Percentiles rank a stretch among this genome's conserved stretches.
Conservation (phyloP, 1,140 invertebrate genomes). For the Sitophilus oryzae region DNA sequence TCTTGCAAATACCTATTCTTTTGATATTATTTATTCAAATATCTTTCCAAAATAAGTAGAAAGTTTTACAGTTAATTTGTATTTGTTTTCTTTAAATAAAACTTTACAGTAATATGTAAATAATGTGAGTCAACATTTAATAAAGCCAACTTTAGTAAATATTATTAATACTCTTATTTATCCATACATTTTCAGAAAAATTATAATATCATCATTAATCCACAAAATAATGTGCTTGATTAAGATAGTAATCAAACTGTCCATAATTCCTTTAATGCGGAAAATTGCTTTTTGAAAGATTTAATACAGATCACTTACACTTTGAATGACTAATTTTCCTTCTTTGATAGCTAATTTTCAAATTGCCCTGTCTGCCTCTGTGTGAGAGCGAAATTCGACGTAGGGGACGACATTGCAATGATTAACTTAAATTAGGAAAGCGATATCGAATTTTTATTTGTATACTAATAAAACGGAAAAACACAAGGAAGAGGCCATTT, state of each 20-base stretch:
- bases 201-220: neutral
- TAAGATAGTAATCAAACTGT: slow-evolving; percentile 2
- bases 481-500: slow-evolving; percentile 15
- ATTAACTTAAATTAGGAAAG: neutral
- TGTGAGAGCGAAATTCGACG: neutral
- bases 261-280: slow-evolving; percentile 5
- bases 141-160: too few species aligned
- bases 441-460: neutral
- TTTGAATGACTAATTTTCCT: slow-evolving; percentile 23
- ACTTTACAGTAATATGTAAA: too few species aligned
- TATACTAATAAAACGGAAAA: slow-evolving; percentile 3
- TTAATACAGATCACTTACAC: slow-evolving; percentile 10
- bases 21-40: too few species aligned
- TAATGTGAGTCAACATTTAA: too few species aligned
- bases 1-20: too few species aligned
- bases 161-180: too few species aligned
- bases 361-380: slow-evolving; percentile 6
- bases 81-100: too few species aligned
- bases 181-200: too few species aligned
- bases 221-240: neutral
- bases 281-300: slow-evolving; percentile 7
- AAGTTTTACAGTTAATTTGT: too few species aligned
- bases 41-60: too few species aligned
- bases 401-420: neutral
- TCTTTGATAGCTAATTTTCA: slow-evolving; percentile 22